Base-by-base conservation (phyloP, 2,888 invertebrate genomes). In the Dysmachus trigonus region DNA sequence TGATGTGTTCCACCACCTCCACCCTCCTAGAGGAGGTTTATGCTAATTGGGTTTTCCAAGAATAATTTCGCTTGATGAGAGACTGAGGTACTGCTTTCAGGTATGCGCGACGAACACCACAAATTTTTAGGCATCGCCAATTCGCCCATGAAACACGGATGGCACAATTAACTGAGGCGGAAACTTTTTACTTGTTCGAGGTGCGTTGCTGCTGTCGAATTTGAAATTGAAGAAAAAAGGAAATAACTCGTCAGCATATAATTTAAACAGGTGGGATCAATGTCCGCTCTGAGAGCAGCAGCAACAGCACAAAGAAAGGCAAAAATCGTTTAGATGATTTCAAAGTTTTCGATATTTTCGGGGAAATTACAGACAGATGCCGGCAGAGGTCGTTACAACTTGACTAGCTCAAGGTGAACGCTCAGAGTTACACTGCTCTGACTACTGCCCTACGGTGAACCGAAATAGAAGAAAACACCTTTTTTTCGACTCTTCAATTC, bases 131-230 rank as follows among this genome's bases (percentile, higher is more conserved):
- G 5, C 31, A 73, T 31, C 73, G 33, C 73, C 31, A 73, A 31
- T 33, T 73, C 33, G n/a, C 33, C 33, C 18, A n/a, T 13, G 73
- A 73, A 41, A 73, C 33, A 5, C 27, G 38, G 22, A 22, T 35
- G 76, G 38, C 76, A 38, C 38, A 76, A 35, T 22, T 31, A n/a
- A 76, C 76, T 76, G 76, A 76, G 22, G 38, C 76, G 76, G 33
- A 76, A 76, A 76, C 35, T 35, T 76, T 76, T 22, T 76, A 22
- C 76, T 38, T 22, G 62, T 18, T 74, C n/a, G n/a, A 35, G n/a
- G 76, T 76, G 22, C 76, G 22, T 76, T 76, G 38, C n/a, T 31
- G 76, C n/a, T 31, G 76, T 76, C 22, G 33, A 76, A 76, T 38
- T n/a, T 13, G 35, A 76, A 38, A 76, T 22, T 38, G 22, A n/a